phyloP scores from a whole-genome alignment of 2,888 invertebrate species.

The Steinernema hermaphroditum region DNA sequence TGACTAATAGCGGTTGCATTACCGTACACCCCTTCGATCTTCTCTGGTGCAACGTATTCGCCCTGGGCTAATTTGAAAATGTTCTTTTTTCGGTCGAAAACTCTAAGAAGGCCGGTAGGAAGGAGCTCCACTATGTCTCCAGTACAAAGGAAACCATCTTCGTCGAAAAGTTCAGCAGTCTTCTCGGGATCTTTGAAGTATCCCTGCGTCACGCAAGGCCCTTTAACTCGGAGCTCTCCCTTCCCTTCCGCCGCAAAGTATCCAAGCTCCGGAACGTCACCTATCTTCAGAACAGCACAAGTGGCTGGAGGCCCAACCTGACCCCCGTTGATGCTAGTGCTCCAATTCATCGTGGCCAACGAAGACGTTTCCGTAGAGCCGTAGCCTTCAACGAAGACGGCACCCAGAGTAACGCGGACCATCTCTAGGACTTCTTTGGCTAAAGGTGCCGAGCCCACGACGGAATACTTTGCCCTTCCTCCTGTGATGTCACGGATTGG shows the following conservation, averaged over 20 bases:
- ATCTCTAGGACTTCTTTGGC: slow-evolving; percentile 77
- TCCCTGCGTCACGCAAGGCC: slow-evolving; percentile 71
- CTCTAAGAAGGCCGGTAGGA: slow-evolving; percentile 66
- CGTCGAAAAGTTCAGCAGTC: slow-evolving; percentile 73
- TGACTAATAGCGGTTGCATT: slow-evolving; percentile 71
- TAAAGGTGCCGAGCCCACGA: slow-evolving; percentile 72
- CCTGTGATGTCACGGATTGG: slow-evolving; percentile 72
- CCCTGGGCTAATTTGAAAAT: slow-evolving; percentile 68
- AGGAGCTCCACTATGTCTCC: background rate
- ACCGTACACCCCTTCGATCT: slow-evolving; percentile 76
- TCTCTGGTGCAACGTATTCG: slow-evolving; percentile 71
- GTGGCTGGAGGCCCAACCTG: slow-evolving; percentile 66
- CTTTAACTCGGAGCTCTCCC: slow-evolving; percentile 81
- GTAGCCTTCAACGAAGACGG: slow-evolving; percentile 43
- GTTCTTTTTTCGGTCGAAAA: slow-evolving; percentile 69
- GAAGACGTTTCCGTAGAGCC: background rate
- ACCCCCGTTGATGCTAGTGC: background rate
- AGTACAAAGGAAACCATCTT: slow-evolving; percentile 69
- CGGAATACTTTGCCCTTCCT: slow-evolving; percentile 81
- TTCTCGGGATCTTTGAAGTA: slow-evolving; percentile 76
- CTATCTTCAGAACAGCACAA: slow-evolving; percentile 64
- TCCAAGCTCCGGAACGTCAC: slow-evolving; percentile 39
- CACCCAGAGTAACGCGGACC: slow-evolving; percentile 55
- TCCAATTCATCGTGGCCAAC: slow-evolving; percentile 7
- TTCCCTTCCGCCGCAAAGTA: slow-evolving; percentile 35